phyloP scores from a whole-genome alignment of 2,113 vertebrate genomes.

The Suncus etruscus region DNA sequence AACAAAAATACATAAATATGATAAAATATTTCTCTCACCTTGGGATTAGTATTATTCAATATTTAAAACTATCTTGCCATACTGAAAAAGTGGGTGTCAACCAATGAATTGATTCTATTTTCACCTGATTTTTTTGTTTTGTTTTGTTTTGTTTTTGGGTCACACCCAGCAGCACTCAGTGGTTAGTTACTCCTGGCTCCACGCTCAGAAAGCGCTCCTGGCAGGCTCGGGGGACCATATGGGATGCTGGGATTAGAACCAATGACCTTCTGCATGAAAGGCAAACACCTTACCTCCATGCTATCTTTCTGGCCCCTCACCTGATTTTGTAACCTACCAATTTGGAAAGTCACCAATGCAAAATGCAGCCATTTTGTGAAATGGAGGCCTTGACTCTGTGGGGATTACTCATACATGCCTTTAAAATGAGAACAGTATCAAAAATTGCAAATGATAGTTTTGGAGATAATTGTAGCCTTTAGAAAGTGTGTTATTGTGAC shows the following conservation, averaged over 20 bases:
- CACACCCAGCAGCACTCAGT: too few species aligned
- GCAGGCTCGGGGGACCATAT: too few species aligned
- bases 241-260: too few species aligned
- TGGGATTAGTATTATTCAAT: not conserved
- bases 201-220: too few species aligned
- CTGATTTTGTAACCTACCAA: slow-evolving; percentile 13
- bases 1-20: not conserved
- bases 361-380: slow-evolving; percentile 19
- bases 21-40: not conserved
- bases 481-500: not conserved
- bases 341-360: slow-evolving; percentile 13
- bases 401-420: not conserved
- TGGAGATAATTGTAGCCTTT: not conserved
- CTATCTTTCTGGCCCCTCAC: not conserved
- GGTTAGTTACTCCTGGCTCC: too few species aligned
- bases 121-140: not conserved
- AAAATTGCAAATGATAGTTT: slow-evolving; percentile 6
- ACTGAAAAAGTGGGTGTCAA: slow-evolving; percentile 24
- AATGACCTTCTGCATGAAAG: too few species aligned
- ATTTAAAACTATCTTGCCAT: slow-evolving; percentile 42
- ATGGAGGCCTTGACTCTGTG: not conserved
- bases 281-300: too few species aligned
- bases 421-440: not conserved
- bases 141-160: too few species aligned
- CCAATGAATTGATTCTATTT: slow-evolving; percentile 28